Base-by-base conservation (phyloP, 2,888 invertebrate genomes). In the Barypeithes pellucidus region DNA sequence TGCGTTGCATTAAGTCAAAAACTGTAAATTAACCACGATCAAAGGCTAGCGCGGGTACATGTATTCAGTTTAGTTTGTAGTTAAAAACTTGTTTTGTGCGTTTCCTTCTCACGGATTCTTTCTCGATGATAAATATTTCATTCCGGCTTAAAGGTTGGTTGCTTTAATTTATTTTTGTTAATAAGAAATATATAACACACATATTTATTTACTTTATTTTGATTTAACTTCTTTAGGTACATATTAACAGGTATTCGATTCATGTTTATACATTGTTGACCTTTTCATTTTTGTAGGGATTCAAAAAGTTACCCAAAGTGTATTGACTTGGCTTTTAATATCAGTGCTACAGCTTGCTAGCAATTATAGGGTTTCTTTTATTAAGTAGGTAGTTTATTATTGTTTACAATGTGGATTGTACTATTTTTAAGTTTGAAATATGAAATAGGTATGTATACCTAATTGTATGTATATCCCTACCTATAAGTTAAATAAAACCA, bases 51-150 rank as follows among this genome's bases (percentile, higher is more conserved):
- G 29, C n/a, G 65, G 50, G 50, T 50, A 47, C 54, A 18, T 5
- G 29, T n/a, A 52, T 33, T 33, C 20, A 36, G 67, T 67, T 57
- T 67, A 22, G 36, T 29, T 29, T 29, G 29, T 29, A 29, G 29
- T 29, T 29, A 29, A 29, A 67, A 67, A 67, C 67, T 67, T 71
- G 71, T 63, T 43, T 65, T 41, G 65, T 65, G 52, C 63, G 71
- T 43, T 41, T 57, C 57, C 24, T 50, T 41, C 52, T 63, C 47
- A 67, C 60, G 72, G 66, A 67, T 67, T 72, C 61, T 67, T 66
- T 65, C 39, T 61, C 65, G 50, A 67, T 67, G 67, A 67, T 59
- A 72, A 66, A 59, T 65, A 65, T 36, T 65, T 52, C 52, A 36
- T 39, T 50, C 7, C 2, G 50, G 50, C 36, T 20, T 36, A 50